These are phyloP conservation scores for Holotrichia oblita DNA, from an alignment of 1,140 invertebrate genomes.

Conservation along the genomic window DNA sequence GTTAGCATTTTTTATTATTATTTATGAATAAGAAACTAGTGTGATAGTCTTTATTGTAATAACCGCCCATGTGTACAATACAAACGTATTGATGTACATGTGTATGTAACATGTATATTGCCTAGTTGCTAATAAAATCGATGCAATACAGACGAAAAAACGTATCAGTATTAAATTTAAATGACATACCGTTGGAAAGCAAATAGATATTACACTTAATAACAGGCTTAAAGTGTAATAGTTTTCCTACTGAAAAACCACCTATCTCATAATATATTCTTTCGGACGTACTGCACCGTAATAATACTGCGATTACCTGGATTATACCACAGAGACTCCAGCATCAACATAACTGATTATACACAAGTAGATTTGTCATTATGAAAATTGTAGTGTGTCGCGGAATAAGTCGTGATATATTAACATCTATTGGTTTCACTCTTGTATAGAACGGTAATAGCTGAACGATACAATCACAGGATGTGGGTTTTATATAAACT, in stretches of 20 bases:
- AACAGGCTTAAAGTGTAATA: conserved; percentile 4
- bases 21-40: too few relatives aligned
- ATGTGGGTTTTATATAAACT: too few relatives aligned
- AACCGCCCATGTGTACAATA: too few relatives aligned
- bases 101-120: not conserved
- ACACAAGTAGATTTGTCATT: not conserved
- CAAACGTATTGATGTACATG: not conserved
- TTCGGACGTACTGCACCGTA: not conserved
- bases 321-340: not conserved
- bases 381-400: not conserved
- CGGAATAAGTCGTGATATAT: not conserved
- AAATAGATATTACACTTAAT: conserved; percentile 30
- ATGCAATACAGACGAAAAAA: not conserved
- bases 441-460: not conserved
- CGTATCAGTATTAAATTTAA: not conserved
- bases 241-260: conserved; percentile 26
- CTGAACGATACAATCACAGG: too few relatives aligned
- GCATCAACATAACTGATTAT: conserved; percentile 10
- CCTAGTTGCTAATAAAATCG: not conserved
- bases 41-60: too few relatives aligned
- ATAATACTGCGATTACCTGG: conserved; percentile 16
- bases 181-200: not conserved
- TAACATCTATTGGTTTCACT: not conserved
- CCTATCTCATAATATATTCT: not conserved
- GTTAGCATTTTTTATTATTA: too few relatives aligned